phyloP scores from a whole-genome alignment of 2,113 vertebrate species.

The Dendropsophus ebraccatus region DNA sequence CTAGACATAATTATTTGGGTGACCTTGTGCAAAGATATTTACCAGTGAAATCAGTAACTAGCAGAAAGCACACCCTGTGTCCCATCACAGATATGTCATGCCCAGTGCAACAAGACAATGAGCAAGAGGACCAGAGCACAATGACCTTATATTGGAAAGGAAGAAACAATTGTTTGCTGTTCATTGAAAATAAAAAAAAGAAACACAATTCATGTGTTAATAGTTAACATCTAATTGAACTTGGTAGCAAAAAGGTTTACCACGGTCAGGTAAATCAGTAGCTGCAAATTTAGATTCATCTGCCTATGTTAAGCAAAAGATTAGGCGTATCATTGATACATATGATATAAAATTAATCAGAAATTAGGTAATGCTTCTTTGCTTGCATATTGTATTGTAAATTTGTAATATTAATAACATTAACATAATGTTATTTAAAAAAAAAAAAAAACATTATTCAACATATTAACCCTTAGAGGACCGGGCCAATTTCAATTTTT shows the following conservation, averaged over 20 bases:
- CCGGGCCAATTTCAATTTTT: too few relatives aligned
- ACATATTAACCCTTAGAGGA: too few relatives aligned
- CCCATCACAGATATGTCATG: not conserved
- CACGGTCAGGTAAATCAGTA: not conserved
- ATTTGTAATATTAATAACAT: too few relatives aligned
- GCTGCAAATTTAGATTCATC: not conserved
- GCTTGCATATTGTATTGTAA: too few relatives aligned
- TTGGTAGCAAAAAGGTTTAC: not conserved
- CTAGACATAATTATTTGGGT: not conserved
- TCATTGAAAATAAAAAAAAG: not conserved
- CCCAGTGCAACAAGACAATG: not conserved
- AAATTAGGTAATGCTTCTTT: not conserved
- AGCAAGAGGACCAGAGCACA: not conserved
- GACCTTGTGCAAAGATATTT: not conserved
- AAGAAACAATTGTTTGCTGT: conserved; percentile 23
- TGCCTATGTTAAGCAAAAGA: not conserved
- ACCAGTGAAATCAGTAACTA: too few relatives aligned
- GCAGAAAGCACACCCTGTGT: not conserved
- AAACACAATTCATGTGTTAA: not conserved
- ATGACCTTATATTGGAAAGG: conserved; percentile 3
- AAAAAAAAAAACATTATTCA: too few relatives aligned
- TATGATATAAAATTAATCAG: not conserved
- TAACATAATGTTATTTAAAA: too few relatives aligned
- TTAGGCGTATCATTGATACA: not conserved
- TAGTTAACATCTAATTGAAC: not conserved